phyloP scores from a whole-genome alignment of 2,797 vertebrate species.

The Lindbergichthys nudifrons region DNA sequence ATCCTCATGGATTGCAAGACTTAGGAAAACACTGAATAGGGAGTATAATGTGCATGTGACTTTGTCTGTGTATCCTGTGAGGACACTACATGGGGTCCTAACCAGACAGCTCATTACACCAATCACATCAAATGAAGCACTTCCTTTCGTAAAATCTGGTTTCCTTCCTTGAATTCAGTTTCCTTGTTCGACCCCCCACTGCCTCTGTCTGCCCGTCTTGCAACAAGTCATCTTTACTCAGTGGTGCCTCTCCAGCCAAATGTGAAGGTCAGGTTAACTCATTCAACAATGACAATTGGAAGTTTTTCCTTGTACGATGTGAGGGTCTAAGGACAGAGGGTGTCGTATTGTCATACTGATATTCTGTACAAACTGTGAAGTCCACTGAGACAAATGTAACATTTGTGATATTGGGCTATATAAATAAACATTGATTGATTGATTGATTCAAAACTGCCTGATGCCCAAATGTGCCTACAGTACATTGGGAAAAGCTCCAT shows the following conservation, averaged over 20 bases:
- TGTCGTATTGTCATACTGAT: too few relatives aligned
- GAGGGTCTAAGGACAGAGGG: too few relatives aligned
- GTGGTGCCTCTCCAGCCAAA: constrained; percentile 48
- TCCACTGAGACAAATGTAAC: too few relatives aligned
- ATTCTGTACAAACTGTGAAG: too few relatives aligned
- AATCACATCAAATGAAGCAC: constrained; percentile 75
- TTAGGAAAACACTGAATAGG: constrained; percentile 10
- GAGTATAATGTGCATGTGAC: background rate
- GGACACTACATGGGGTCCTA: constrained; percentile 37
- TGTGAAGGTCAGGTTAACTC: constrained; percentile 51
- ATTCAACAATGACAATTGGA: too few relatives aligned
- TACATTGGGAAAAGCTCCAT: background rate
- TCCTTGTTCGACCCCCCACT: constrained; percentile 38
- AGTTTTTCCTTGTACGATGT: too few relatives aligned
- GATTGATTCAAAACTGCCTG: background rate
- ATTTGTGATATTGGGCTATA: too few relatives aligned
- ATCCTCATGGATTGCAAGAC: constrained; percentile 23
- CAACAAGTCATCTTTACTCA: constrained; percentile 50
- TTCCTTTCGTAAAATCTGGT: constrained; percentile 39
- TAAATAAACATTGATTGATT: too few relatives aligned
- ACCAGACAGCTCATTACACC: constrained; percentile 70
- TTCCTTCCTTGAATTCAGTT: constrained; percentile 39
- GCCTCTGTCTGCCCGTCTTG: constrained; percentile 48
- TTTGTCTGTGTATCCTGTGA: constrained; percentile 38
- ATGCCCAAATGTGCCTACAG: background rate